These are phyloP conservation scores for Thymallus thymallus DNA, from an alignment of 2,113 vertebrate genomes.

Conservation along the genomic window DNA sequence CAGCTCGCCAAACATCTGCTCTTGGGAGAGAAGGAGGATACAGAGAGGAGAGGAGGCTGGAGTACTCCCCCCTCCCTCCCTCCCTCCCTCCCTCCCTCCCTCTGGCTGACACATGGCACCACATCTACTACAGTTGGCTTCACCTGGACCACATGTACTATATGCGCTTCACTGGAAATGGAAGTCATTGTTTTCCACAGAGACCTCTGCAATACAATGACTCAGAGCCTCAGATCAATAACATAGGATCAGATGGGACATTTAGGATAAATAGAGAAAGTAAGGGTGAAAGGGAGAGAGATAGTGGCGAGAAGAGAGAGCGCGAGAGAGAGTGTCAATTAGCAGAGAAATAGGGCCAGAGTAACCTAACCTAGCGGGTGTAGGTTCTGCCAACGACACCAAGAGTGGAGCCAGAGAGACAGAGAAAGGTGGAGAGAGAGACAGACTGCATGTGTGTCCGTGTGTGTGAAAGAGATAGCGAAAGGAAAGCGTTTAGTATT, in stretches of 20 bases:
- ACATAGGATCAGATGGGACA: no score
- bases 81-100: background rate
- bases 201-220: background rate
- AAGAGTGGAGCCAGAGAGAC: no score
- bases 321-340: no score
- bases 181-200: constrained; percentile 24
- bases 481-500: background rate
- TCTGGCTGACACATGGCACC: background rate
- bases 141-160: constrained; percentile 1
- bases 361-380: background rate
- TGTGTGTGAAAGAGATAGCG: background rate
- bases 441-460: constrained; percentile 1
- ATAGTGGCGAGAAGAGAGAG: constrained; percentile 7
- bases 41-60: background rate
- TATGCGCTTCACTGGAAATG: constrained; percentile 6
- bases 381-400: no score
- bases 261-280: background rate
- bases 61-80: background rate
- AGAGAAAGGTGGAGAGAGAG: background rate
- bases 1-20: background rate
- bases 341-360: constrained; percentile 10
- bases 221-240: no score
- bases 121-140: background rate
- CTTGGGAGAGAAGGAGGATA: background rate
- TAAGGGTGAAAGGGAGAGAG: background rate